Base-by-base conservation (phyloP, 2,113 vertebrate genomes). In the Sprattus sprattus region DNA sequence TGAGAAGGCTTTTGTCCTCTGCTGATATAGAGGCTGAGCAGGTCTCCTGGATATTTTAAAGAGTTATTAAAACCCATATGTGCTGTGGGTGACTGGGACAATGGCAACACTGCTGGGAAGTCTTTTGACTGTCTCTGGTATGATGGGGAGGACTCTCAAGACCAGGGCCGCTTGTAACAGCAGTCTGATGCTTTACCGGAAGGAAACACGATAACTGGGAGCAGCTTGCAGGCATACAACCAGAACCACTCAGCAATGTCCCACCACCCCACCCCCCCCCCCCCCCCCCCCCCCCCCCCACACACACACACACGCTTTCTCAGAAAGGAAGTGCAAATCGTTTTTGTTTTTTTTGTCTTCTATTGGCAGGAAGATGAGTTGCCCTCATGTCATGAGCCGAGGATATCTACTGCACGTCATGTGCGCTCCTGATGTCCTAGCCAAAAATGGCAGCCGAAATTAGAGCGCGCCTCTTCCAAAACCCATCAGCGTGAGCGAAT, bases 121-220 rank as follows among this genome's bases (percentile, higher is more conserved):
- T 71, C n/a, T 13, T 54, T 71, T 28, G 64, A 10, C 1, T 25
- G 9, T 71, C 22, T 10, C 25, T 71, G 64, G 64, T 25, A 71
- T 28, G 64, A 32, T 3, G 64, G 64, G 28, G 64, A 1, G 25
- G 64, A 25, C 22, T 28, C 22, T 71, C 64, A 32, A 32, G 64
- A 71, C 64, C n/a, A 10, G 64, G 64, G 64, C 9, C 2, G 64
- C 22, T 22, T 64, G 18, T 84, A 84, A 84, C 87, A 88, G 89
- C 89, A 91, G 87, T 89, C 84, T 5, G 86, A 88, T 57, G 83
- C 85, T 91, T 94, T 92, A 92, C 91, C 92, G 81, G 87, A 87
- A 92, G 92, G 93, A 93, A 93, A 92, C 81, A n/a, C 0, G 88
- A 91, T 93, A 89, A 92, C 87, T 85, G 25, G 64, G 25, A 67